phyloP scores from a whole-genome alignment of 2,113 vertebrate genomes.

The Pollachius pollachius region DNA sequence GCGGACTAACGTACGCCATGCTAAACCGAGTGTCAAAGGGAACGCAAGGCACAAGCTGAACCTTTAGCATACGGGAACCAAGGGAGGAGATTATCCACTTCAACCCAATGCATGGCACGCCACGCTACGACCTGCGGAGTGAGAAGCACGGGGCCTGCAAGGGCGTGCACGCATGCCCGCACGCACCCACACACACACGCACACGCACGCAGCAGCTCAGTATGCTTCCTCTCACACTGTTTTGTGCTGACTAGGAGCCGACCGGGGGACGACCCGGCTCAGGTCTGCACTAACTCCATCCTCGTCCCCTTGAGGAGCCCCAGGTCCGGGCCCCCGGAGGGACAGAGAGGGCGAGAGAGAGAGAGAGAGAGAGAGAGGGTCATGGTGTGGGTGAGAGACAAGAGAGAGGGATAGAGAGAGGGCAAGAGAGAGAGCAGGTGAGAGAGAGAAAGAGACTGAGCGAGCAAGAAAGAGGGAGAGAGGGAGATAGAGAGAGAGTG shows the following conservation, averaged over 20 bases:
- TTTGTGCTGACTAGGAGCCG: conserved; percentile 55
- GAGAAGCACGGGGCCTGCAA: no score
- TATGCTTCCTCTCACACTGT: conserved; percentile 59
- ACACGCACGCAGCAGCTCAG: conserved; percentile 42
- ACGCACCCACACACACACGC: conserved; percentile 7
- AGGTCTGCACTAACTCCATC: conserved; percentile 49
- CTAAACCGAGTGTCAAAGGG: no score
- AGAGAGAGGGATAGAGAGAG: no score
- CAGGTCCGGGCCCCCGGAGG: conserved; percentile 35
- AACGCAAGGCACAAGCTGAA: no score
- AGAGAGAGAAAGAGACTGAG: no score
- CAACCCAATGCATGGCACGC: no score
- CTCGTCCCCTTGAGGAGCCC: conserved; percentile 22
- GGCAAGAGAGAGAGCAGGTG: no score
- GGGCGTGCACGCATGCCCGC: neutral
- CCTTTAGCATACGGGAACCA: no score
- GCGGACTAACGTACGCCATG: neutral
- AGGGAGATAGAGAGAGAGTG: neutral
- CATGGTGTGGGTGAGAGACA: no score
- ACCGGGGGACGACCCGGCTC: conserved; percentile 49
- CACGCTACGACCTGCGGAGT: no score
- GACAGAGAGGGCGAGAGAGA: conserved; percentile 1
- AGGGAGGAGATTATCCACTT: no score
- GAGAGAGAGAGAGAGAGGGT: conserved; percentile 5
- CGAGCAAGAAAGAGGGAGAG: neutral